Conservation (phyloP, 2,888 invertebrate genomes). For the Plebejus melissa region DNA sequence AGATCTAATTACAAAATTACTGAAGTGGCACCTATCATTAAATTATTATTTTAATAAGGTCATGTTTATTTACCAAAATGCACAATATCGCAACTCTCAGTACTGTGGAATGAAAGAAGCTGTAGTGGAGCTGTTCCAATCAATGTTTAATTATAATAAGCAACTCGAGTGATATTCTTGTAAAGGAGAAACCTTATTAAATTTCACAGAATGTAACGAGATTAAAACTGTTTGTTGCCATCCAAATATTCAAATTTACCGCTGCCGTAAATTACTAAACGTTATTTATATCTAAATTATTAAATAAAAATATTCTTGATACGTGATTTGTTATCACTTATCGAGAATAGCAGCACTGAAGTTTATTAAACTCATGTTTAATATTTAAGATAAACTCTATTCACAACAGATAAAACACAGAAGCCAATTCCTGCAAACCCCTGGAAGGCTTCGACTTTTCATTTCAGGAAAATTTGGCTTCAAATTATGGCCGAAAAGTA, state of each 20-base stretch:
- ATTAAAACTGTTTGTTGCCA: slow-evolving; percentile 44
- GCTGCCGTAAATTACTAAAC: slow-evolving; percentile 41
- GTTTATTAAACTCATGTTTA: background rate
- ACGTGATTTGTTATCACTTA: background rate
- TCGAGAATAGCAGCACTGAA: background rate
- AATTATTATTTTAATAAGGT: background rate
- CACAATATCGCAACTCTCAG: background rate
- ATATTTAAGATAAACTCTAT: background rate
- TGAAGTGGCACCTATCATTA: background rate
- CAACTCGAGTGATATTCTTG: slow-evolving; percentile 28
- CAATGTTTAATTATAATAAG: slow-evolving; percentile 29
- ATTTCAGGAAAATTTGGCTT: background rate
- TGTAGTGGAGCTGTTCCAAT: background rate
- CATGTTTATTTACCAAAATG: slow-evolving; percentile 2
- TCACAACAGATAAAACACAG: background rate
- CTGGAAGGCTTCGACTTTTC: background rate
- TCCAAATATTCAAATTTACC: slow-evolving; percentile 42
- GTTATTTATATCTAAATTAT: slow-evolving; percentile 22
- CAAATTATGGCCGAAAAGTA: slow-evolving; percentile 1
- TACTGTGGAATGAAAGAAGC: background rate
- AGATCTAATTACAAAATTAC: background rate
- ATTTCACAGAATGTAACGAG: slow-evolving; percentile 42
- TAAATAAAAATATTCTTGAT: no score
- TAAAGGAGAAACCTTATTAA: slow-evolving; percentile 40
- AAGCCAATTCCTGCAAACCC: background rate